phyloP scores from a whole-genome alignment of 2,113 vertebrate genomes.

The Motacilla tschutschensis region DNA sequence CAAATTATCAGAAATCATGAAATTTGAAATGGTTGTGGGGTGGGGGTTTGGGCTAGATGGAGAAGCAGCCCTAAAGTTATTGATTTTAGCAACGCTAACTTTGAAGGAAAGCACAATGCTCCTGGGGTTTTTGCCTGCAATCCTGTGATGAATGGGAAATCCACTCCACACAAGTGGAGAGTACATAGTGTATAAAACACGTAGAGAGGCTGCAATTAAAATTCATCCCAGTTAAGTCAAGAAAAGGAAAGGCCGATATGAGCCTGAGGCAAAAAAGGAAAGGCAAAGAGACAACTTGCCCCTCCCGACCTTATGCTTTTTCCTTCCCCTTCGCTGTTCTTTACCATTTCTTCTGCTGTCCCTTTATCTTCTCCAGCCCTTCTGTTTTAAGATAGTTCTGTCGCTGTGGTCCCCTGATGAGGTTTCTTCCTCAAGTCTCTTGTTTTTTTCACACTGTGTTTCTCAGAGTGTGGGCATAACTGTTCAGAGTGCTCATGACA shows the following conservation, averaged over 20 bases:
- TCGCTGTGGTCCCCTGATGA: slow-evolving; percentile 53
- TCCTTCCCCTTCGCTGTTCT: slow-evolving; percentile 44
- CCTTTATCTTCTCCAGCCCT: slow-evolving; percentile 59
- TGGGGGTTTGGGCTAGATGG: not conserved
- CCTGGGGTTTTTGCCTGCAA: slow-evolving; percentile 64
- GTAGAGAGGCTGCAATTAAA: slow-evolving; percentile 62
- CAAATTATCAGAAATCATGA: not conserved
- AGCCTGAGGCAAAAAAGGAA: slow-evolving; percentile 70
- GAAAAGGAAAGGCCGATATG: slow-evolving; percentile 66
- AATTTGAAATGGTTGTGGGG: not conserved
- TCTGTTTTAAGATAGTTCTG: slow-evolving; percentile 65
- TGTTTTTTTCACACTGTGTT: slow-evolving; percentile 6
- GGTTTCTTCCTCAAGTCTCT: slow-evolving; percentile 31
- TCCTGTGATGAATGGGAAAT: slow-evolving; percentile 72
- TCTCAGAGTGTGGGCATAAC: not conserved
- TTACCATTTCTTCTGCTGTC: slow-evolving; percentile 47
- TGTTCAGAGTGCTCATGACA: not conserved
- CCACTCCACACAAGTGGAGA: slow-evolving; percentile 66
- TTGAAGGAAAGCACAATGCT: slow-evolving; percentile 66
- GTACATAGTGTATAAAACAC: slow-evolving; percentile 55
- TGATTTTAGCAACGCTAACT: slow-evolving; percentile 67
- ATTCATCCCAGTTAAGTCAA: slow-evolving; percentile 72
- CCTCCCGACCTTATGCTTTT: slow-evolving; percentile 63
- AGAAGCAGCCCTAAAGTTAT: slow-evolving; percentile 52
- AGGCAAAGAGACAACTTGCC: slow-evolving; percentile 68